Evolutionary conservation across 2,797 vertebrate species (phyloP), one percentile per base, ranked within the genome.

Genomic region (Pangasius larnaudii): DNA sequence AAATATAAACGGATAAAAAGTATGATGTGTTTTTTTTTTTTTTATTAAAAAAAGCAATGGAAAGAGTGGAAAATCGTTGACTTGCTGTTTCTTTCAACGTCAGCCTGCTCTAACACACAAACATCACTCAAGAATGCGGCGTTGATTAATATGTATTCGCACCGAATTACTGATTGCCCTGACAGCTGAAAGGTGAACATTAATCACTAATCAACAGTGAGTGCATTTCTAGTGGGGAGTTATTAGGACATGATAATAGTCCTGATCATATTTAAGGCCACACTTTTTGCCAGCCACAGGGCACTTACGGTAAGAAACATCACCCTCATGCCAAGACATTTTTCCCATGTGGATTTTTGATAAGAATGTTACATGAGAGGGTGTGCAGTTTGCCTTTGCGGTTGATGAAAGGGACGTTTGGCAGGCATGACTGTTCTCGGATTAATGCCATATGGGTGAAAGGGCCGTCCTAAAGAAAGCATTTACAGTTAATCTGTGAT

Each of bases 331-430:
- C 86, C 86, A 89, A 84, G 85, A 39, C 19, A 5, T 83, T 84
- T 78, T 91, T 88, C 85, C 49, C 65, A 69, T 74, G 58, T 71
- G 19, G 46, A 67, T 71, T 39, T 84, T 49, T 81, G 56, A 89
- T 87, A 86, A 87, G 65, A 58, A 75, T 74, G 79, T 87, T 74
- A 85, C 6, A 83, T 11, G 61, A 89, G 51, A 88, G 33, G 49
- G 36, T 74, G 86, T 19, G 69, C 42, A 69, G 87, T 30, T 81
- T 72, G 63, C 56, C 67, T 83, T 85, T 75, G 69, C 36, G 46
- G 36, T 19, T 77, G n/a, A 86, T 79, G 77, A 90, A 87, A 53
- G 85, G 53, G 19, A 27, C 1, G 3, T 16, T 75, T 80, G 85
- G 75, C 84, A 85, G 77, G 36, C 1, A 0, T 5, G 49, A 49